These are phyloP conservation scores for Drosophila murphyi DNA, from an alignment of 1,140 invertebrate genomes.

Conservation along the genomic window DNA sequence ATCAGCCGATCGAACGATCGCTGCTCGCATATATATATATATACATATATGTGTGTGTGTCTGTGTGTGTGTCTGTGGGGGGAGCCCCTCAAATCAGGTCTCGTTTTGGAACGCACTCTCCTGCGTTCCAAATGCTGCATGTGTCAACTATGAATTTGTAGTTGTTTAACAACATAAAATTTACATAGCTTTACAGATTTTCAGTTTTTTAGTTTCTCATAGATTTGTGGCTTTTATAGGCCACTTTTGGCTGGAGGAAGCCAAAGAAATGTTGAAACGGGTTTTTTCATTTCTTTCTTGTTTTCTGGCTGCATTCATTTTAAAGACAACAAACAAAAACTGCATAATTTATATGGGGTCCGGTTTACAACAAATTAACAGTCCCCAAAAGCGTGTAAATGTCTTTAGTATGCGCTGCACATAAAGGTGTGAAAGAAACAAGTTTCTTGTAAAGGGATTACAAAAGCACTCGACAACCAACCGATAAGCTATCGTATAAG, in stretches of 20 bases:
- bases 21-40: constrained; percentile 7
- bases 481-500: constrained; percentile 10
- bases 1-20: constrained; percentile 13
- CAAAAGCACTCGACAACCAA: constrained; percentile 3
- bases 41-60: constrained; percentile 30
- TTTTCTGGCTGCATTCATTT: constrained; percentile 39
- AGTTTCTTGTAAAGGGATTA: constrained; percentile 45
- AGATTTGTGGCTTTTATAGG: constrained; percentile 31
- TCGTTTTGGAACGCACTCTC: constrained; percentile 53
- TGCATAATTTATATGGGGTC: constrained; percentile 48
- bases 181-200: constrained; percentile 30
- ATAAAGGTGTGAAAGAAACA: constrained; percentile 55
- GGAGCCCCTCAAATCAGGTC: constrained; percentile 42
- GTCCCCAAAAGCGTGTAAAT: constrained; percentile 11
- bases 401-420: constrained; percentile 57
- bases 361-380: constrained; percentile 67
- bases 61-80: constrained; percentile 18
- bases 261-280: constrained; percentile 6
- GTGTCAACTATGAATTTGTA: constrained; percentile 59
- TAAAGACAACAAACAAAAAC: constrained; percentile 30
- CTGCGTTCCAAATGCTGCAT: constrained; percentile 28
- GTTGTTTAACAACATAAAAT: constrained; percentile 39
- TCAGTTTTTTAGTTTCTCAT: constrained; percentile 42
- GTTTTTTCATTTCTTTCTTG: constrained; percentile 26
- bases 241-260: constrained; percentile 32